Percentiles rank a stretch among this genome's conserved stretches.
These are phyloP conservation scores for Polymixis lichenea DNA, from an alignment of 2,888 invertebrate genomes.

Conservation along the genomic window DNA sequence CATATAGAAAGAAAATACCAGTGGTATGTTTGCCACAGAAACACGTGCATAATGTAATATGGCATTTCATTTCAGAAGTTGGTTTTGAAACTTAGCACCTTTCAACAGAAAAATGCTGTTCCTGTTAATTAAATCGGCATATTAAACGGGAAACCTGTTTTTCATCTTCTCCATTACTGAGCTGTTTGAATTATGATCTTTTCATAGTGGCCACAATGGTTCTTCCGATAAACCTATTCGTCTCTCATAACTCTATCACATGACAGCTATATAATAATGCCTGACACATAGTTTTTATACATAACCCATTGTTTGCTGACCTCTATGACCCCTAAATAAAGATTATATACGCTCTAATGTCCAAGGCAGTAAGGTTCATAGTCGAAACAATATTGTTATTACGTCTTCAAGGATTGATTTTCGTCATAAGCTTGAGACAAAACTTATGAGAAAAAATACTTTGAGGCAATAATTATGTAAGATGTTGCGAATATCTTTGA, in stretches of 20 bases:
- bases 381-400: neutral
- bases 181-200: too few relatives aligned
- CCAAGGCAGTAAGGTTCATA: constrained; percentile 5
- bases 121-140: too few relatives aligned
- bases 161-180: too few relatives aligned
- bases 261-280: constrained; percentile 22
- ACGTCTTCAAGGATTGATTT: constrained; percentile 32
- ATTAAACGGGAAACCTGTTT: too few relatives aligned
- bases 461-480: constrained; percentile 19
- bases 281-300: constrained; percentile 20
- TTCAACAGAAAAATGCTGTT: too few relatives aligned
- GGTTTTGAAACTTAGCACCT: too few relatives aligned
- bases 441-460: constrained; percentile 26
- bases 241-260: constrained; percentile 7
- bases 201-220: neutral
- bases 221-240: neutral
- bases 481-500: neutral
- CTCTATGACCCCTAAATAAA: constrained; percentile 26
- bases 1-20: too few relatives aligned
- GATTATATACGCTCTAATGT: constrained; percentile 2
- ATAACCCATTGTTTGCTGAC: constrained; percentile 43
- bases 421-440: constrained; percentile 21
- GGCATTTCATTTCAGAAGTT: too few relatives aligned
- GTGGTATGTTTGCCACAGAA: too few relatives aligned
- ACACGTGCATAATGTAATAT: too few relatives aligned